Evolutionary conservation across 1,140 invertebrate species (phyloP).

Genomic region (Palaemon carinicauda): DNA sequence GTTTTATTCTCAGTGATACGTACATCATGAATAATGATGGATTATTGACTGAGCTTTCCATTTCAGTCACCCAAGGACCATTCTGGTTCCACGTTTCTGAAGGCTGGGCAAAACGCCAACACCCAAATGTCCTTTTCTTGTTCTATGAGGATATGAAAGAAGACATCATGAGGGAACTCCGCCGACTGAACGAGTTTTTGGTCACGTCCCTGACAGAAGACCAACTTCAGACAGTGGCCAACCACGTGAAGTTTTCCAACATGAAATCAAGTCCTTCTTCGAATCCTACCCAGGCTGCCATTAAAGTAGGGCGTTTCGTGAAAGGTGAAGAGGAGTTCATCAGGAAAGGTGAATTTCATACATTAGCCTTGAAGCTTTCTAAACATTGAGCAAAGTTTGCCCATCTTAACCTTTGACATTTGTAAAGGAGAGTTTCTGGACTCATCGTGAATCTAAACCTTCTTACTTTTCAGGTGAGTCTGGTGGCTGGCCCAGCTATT

Average conservation of each 20-base stretch:
- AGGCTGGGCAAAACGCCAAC: neutral
- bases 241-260: neutral
- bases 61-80: neutral
- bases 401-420: no score
- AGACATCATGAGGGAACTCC: neutral
- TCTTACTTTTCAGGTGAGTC: neutral
- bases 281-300: neutral
- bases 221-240: neutral
- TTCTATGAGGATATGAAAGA: conserved; percentile 36
- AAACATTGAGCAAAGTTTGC: no score
- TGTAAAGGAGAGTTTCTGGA: no score
- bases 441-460: no score
- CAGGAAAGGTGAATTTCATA: conserved; percentile 30
- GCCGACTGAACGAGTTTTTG: conserved; percentile 9
- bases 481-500: neutral
- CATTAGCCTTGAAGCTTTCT: no score
- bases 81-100: conserved; percentile 9
- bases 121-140: conserved; percentile 14
- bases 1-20: no score
- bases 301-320: neutral
- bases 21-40: no score
- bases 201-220: neutral
- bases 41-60: no score
- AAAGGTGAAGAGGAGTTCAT: neutral
- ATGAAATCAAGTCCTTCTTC: neutral